These are phyloP conservation scores for Sinodicranocentrus sp. DNA, from an alignment of 2,888 invertebrate genomes.

Conservation along the genomic window DNA sequence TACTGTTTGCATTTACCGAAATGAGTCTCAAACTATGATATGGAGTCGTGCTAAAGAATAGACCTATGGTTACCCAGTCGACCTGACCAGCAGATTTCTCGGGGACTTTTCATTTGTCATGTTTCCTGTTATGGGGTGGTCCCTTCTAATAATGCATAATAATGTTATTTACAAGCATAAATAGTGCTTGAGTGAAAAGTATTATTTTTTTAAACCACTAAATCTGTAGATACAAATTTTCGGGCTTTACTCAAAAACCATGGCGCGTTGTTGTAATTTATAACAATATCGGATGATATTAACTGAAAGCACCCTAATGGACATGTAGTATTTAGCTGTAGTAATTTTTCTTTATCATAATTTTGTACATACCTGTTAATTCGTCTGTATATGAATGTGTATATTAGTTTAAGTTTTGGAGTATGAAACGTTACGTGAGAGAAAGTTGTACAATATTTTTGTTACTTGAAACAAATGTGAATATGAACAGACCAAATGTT, in stretches of 20 bases:
- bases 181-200: constrained; percentile 28
- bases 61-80: constrained; percentile 30
- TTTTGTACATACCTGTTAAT: not conserved
- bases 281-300: constrained; percentile 6
- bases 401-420: not conserved
- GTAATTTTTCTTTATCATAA: not conserved
- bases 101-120: not conserved
- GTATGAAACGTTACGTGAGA: not conserved
- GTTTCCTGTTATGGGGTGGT: not conserved
- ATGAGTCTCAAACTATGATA: not conserved
- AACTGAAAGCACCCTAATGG: not conserved
- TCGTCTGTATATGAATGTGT: not conserved
- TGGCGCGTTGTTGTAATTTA: constrained; percentile 4
- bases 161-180: not conserved
- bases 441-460: constrained; percentile 60
- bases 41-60: not conserved
- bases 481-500: constrained; percentile 47
- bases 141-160: not conserved
- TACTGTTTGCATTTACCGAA: not conserved
- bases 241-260: constrained; percentile 45
- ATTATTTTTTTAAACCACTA: constrained; percentile 46
- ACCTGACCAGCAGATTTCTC: constrained; percentile 8
- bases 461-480: constrained; percentile 31
- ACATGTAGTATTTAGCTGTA: constrained; percentile 1
- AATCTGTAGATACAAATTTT: constrained; percentile 17